phyloP scores from a whole-genome alignment of 2,888 invertebrate genomes.

The Strigamia maritima region DNA sequence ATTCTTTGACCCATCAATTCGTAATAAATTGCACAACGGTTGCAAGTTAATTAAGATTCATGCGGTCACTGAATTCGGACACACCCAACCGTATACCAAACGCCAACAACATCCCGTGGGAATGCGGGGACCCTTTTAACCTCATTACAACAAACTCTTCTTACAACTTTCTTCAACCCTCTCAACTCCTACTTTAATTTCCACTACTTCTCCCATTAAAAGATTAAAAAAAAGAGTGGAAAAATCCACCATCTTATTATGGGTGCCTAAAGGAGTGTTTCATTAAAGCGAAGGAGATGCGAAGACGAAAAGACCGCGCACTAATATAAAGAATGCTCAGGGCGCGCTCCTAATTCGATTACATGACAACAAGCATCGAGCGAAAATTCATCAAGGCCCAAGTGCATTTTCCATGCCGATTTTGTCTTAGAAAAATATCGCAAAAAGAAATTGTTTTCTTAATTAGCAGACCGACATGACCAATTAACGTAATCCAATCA shows the following conservation, averaged over 20 bases:
- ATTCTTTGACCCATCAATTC: conserved; percentile 17
- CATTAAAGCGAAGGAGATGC: conserved; percentile 1
- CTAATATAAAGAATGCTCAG: conserved; percentile 17
- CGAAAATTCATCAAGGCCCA: conserved; percentile 11
- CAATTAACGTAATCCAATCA: conserved; percentile 26
- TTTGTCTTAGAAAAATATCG: neutral
- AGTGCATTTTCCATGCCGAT: neutral
- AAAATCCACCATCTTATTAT: neutral
- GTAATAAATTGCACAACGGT: conserved; percentile 17
- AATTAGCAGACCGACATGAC: conserved; percentile 19
- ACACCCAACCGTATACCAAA: conserved; percentile 20
- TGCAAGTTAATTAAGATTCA: conserved; percentile 24
- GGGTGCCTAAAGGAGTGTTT: conserved; percentile 11
- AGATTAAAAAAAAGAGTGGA: neutral
- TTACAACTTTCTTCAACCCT: neutral
- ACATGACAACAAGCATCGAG: conserved; percentile 3
- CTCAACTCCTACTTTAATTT: neutral
- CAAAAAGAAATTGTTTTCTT: neutral
- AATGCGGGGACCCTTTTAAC: neutral
- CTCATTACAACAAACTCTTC: neutral
- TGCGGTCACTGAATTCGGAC: conserved; percentile 29
- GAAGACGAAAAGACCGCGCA: neutral
- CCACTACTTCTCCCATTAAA: neutral
- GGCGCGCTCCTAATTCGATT: conserved; percentile 21
- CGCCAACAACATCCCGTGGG: neutral